Evolutionary conservation across 2,113 vertebrate genomes (phyloP), one percentile per base, ranked within the genome.

Genomic region (Amblyopsis rosae): DNA sequence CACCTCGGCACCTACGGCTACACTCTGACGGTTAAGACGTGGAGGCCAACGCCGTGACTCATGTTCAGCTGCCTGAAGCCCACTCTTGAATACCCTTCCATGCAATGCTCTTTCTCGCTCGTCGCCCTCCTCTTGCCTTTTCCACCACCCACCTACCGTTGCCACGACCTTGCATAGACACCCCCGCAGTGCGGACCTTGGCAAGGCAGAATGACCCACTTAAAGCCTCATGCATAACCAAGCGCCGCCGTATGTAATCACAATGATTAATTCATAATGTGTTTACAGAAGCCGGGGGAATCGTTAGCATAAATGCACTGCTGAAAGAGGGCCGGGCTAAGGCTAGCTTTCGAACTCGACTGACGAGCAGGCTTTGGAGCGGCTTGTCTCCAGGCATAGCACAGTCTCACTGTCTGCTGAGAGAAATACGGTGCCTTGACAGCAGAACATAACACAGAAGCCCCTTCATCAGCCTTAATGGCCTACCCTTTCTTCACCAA

Each of bases 191-290:
- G 49, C 60, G 70, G 56, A 50, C 55, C 47, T 69, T 10, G 41
- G 67, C 64, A 65, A 77, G 53, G 45, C 16, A 65, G 51, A 54
- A 57, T 81, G 80, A 85, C 80, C 86, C 81, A 81, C 65, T 88
- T 83, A 67, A 83, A 79, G 65, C 56, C 50, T 75, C 66, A 62
- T 78, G 72, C 65, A 80, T 76, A 81, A 75, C 62, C 54, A 61
- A 72, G 17, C 55, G 26, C 55, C 61, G 10, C 69, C 70, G 67
- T 70, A 79, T 79, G 59, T 73, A 78, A 80, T 87, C 65, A 65
- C 54, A 66, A 61, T 87, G 69, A 85, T 86, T 84, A 59, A 87
- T 91, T 81, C 70, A 83, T 89, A 70, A 82, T 68, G 62, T 74
- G 72, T 73, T 77, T 70, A 74, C 63, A 59, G 70, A 82, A 51